Conservation (phyloP, 2,797 vertebrate genomes). For the Poliocrania exsul region DNA sequence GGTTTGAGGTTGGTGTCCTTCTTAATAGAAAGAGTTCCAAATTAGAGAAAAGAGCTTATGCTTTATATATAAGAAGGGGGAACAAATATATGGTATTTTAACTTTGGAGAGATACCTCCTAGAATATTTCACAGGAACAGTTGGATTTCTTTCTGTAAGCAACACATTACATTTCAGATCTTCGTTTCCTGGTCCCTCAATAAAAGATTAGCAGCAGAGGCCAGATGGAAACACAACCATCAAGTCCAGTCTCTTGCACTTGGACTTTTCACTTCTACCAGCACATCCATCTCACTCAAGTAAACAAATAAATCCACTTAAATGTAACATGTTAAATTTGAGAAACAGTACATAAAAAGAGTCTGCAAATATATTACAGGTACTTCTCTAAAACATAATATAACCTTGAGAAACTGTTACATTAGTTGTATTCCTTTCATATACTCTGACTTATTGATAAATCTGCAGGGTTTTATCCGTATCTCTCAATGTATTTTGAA, state of each 20-base stretch:
- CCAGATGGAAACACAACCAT: background rate
- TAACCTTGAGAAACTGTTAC: background rate
- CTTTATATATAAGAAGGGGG: background rate
- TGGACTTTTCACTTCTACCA: background rate
- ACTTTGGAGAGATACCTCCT: background rate
- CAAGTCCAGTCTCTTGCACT: background rate
- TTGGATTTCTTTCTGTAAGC: background rate
- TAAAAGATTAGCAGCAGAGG: background rate
- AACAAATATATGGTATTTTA: background rate
- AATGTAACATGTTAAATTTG: background rate
- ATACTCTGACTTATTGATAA: background rate
- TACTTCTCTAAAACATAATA: background rate
- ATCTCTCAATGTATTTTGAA: background rate
- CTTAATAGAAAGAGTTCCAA: background rate
- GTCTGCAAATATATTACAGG: background rate
- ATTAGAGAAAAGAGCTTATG: background rate
- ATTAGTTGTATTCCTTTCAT: background rate
- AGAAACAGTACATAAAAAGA: background rate
- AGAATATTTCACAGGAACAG: background rate
- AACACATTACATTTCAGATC: background rate
- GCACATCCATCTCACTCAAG: background rate
- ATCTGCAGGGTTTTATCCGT: rapidly evolving
- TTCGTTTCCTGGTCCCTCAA: background rate
- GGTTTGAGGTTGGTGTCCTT: background rate
- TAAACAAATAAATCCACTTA: background rate